phyloP scores from a whole-genome alignment of 2,113 vertebrate species.

The Saguinus midas region DNA sequence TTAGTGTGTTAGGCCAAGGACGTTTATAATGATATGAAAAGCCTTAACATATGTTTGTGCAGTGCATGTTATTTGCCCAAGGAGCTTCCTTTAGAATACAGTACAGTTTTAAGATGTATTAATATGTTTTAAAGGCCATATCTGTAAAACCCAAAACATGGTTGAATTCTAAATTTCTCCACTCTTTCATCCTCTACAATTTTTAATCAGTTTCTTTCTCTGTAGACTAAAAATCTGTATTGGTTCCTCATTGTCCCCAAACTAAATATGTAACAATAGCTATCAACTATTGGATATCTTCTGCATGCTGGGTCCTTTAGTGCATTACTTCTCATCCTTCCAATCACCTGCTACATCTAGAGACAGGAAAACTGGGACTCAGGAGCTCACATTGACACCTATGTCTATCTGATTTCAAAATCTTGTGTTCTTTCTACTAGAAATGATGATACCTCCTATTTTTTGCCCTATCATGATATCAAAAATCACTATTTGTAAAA shows the following conservation, averaged over 20 bases:
- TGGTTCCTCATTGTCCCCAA: background rate
- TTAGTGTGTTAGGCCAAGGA: background rate
- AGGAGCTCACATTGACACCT: background rate
- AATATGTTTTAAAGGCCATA: background rate
- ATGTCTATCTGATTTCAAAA: background rate
- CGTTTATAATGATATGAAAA: background rate
- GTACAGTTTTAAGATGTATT: background rate
- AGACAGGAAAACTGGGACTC: background rate
- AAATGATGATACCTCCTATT: background rate
- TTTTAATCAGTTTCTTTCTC: background rate
- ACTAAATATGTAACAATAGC: background rate
- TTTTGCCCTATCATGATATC: background rate
- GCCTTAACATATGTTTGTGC: background rate
- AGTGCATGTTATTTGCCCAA: background rate
- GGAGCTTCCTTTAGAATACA: background rate
- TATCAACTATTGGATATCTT: background rate
- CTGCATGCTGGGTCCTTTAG: background rate
- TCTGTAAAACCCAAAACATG: background rate
- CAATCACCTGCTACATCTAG: background rate
- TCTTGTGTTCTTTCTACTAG: background rate
- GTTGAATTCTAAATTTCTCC: background rate
- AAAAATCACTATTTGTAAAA: background rate
- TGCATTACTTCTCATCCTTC: background rate
- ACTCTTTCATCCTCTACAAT: background rate
- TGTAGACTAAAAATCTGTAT: background rate